Base-by-base conservation (phyloP, 2,113 vertebrate genomes). In the Struthio camelus region DNA sequence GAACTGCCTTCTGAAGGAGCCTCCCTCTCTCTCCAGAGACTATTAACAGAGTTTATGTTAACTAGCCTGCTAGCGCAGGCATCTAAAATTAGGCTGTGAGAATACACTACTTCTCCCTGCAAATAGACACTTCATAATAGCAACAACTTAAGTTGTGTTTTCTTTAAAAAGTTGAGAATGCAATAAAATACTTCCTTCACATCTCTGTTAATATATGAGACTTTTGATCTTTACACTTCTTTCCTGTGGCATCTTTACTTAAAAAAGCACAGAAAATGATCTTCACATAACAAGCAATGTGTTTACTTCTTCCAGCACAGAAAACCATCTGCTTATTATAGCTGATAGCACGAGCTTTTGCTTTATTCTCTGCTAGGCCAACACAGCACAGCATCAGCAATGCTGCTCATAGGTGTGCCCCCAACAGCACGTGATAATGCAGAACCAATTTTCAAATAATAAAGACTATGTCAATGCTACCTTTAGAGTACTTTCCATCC, bases 281-380 rank as follows among this genome's bases (percentile, higher is more conserved):
- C 84, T 95, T 85, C 84, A 87, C 2, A 0, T 85, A 95, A 77
- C 51, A 92, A 94, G 79, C 51, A 94, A 94, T 50, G 80, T 77
- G 75, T 94, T 97, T 95, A 92, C 89, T 82, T 84, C 91, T 96
- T 91, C 89, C 89, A 94, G 91, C 81, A 89, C 50, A 85, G 64
- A 96, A 95, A 96, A 76, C 44, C 40, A 80, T 50, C 65, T 40
- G 34, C 36, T 95, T 94, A 94, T 94, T 94, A 89, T 73, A 89
- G 92, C 53, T 42, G 81, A 85, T 80, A 48, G 36, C 83, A 77
- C 77, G 54, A 96, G 83, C 13, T 91, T 91, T 77, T 70, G 34
- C 44, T 94, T 92, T 91, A 89, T 54, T 83, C 78, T 87, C 67
- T 78, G 25, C 67, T 80, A 62, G 36, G 75, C 78, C 84, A 77